A percentile compares a stretch with the other conserved stretches of the same genome.
phyloP scores from a whole-genome alignment of 2,113 vertebrate genomes.

The Atherinomorus stipes region DNA sequence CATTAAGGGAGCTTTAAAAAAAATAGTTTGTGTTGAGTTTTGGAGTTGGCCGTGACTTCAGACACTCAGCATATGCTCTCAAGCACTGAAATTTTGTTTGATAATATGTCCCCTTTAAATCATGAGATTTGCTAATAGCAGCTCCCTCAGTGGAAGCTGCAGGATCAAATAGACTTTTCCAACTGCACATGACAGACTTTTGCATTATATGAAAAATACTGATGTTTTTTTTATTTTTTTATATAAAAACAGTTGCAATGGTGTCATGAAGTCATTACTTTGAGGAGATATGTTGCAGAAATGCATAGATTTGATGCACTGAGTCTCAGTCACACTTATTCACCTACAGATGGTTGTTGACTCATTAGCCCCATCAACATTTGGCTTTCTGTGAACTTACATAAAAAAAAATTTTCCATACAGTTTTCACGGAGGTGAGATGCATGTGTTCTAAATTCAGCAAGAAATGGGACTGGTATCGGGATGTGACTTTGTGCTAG shows the following conservation, averaged over 20 bases:
- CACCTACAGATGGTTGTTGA: slow-evolving; percentile 11
- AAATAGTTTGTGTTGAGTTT: too few species aligned
- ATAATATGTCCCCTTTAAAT: too few species aligned
- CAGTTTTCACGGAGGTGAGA: not conserved
- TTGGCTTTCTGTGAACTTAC: not conserved
- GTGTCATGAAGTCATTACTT: not conserved
- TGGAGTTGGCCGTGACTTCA: too few species aligned
- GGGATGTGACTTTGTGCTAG: not conserved
- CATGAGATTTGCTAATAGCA: too few species aligned
- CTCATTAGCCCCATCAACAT: slow-evolving; percentile 15
- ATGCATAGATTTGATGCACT: not conserved
- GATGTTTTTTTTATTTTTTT: not conserved
- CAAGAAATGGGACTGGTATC: not conserved
- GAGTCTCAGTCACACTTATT: not conserved
- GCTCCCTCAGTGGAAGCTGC: not conserved
- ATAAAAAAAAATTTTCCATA: not conserved
- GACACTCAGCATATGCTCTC: not conserved
- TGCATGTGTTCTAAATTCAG: not conserved
- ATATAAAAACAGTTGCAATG: not conserved
- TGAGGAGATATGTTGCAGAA: too few species aligned
- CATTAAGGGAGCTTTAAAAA: too few species aligned
- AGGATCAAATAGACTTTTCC: not conserved
- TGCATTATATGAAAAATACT: not conserved
- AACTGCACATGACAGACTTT: not conserved
- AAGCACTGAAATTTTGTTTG: not conserved